Evolutionary conservation across 2,888 invertebrate species (phyloP).

Genomic region (Scaptomyza flava): DNA sequence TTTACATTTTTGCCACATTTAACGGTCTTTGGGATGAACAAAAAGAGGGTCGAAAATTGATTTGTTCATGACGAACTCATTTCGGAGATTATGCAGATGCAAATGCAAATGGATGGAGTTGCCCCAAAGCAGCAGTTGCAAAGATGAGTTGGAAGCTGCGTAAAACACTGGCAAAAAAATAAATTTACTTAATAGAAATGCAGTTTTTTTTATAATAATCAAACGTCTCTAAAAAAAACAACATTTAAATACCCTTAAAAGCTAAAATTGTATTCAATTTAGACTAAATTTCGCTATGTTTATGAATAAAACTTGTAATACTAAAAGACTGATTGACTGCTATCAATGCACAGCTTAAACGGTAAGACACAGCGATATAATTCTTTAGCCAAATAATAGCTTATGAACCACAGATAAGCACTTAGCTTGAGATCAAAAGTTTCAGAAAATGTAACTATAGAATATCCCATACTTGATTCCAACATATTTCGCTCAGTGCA

Average conservation of each 20-base stretch:
- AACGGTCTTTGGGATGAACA: conserved; percentile 52
- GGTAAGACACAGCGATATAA: not conserved
- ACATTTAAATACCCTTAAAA: not conserved
- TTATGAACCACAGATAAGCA: too few relatives aligned
- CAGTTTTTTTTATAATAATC: too few relatives aligned
- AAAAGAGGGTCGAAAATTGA: conserved; percentile 61
- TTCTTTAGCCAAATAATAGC: not conserved
- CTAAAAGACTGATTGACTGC: not conserved
- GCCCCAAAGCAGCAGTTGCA: not conserved
- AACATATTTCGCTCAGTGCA: conserved; percentile 43
- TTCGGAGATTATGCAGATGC: conserved; percentile 45
- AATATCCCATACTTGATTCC: too few relatives aligned
- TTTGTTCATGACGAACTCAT: conserved; percentile 79
- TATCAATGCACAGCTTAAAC: not conserved
- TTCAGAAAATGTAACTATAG: too few relatives aligned
- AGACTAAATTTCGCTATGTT: not conserved
- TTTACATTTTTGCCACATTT: conserved; percentile 75
- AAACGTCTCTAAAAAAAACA: too few relatives aligned
- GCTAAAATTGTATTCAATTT: not conserved
- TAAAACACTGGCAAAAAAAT: conserved; percentile 16
- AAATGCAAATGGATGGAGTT: conserved; percentile 26
- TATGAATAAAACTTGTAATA: not conserved
- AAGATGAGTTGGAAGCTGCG: not conserved
- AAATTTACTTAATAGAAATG: too few relatives aligned
- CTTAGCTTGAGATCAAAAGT: too few relatives aligned